Percentiles rank a stretch among this genome's conserved stretches.
These are phyloP conservation scores for Lethrus apterus DNA, from an alignment of 1,140 invertebrate genomes.

Conservation along the genomic window DNA sequence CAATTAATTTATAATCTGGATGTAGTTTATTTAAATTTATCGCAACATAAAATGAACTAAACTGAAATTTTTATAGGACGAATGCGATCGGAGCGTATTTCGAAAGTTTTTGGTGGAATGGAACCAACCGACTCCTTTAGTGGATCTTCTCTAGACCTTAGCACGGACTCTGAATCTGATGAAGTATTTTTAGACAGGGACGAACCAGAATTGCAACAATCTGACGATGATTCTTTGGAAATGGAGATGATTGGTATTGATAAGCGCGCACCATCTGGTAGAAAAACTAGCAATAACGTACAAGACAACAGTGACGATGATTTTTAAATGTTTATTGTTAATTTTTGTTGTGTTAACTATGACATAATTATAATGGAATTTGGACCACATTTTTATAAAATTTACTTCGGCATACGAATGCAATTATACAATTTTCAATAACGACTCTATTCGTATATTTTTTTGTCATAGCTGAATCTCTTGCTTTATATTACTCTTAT, in stretches of 20 bases:
- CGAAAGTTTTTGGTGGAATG: constrained; percentile 32
- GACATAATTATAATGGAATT: not conserved
- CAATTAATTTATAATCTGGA: too few relatives aligned
- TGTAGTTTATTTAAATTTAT: too few relatives aligned
- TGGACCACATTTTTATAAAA: too few relatives aligned
- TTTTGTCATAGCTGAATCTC: too few relatives aligned
- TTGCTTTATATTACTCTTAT: too few relatives aligned
- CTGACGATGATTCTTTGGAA: constrained; percentile 38
- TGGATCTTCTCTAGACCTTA: constrained; percentile 31
- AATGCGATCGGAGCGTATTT: constrained; percentile 10
- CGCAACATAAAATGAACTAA: too few relatives aligned
- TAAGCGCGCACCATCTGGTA: constrained; percentile 23
- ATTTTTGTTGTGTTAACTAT: not conserved
- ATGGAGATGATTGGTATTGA: constrained; percentile 33
- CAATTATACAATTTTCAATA: too few relatives aligned
- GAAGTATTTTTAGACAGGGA: constrained; percentile 39
- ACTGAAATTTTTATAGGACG: constrained; percentile 10
- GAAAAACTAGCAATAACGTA: constrained; percentile 24
- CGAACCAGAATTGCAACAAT: constrained; percentile 36
- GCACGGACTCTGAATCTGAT: constrained; percentile 36
- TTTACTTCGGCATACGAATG: too few relatives aligned
- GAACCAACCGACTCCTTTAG: constrained; percentile 30
- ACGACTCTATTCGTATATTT: too few relatives aligned
- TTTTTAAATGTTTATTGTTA: constrained; percentile 26
- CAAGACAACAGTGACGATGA: constrained; percentile 38